Conservation (phyloP, 2,113 vertebrate genomes). For the Tamias sibiricus region DNA sequence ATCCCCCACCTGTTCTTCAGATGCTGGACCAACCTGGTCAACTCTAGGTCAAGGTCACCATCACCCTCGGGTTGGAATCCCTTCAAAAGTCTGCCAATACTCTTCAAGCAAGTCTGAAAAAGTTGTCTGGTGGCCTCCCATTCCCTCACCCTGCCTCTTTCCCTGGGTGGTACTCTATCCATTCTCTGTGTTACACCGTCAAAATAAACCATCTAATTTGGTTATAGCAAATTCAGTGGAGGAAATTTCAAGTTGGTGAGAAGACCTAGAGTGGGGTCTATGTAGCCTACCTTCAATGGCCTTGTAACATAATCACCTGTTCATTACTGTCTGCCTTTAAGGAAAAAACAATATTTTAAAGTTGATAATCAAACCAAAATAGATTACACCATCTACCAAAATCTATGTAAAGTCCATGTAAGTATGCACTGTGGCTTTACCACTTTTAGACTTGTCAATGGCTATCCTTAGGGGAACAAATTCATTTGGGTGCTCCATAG, state of each 20-base stretch:
- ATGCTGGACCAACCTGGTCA: background rate
- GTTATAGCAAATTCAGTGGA: background rate
- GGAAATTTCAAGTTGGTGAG: background rate
- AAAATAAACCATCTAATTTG: background rate
- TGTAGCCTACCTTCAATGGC: background rate
- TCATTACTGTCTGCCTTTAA: background rate
- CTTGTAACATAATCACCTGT: background rate
- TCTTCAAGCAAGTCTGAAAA: background rate
- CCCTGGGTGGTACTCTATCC: background rate
- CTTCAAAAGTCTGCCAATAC: background rate
- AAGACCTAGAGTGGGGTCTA: background rate
- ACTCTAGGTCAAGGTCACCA: background rate
- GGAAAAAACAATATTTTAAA: background rate
- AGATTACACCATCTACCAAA: background rate
- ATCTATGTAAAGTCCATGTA: background rate
- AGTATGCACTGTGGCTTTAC: background rate
- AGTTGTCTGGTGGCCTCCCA: background rate
- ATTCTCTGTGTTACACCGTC: background rate
- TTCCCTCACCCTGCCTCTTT: background rate
- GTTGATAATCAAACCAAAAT: conserved; percentile 26
- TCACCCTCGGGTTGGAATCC: background rate
- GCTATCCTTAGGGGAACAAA: background rate
- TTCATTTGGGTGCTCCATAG: background rate
- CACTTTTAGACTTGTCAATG: background rate
- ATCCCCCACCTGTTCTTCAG: background rate